A percentile compares a stretch with the other conserved stretches of the same genome.
These are phyloP conservation scores for Brachyhypopomus gauderio DNA, from an alignment of 2,113 vertebrate genomes.

Conservation along the genomic window DNA sequence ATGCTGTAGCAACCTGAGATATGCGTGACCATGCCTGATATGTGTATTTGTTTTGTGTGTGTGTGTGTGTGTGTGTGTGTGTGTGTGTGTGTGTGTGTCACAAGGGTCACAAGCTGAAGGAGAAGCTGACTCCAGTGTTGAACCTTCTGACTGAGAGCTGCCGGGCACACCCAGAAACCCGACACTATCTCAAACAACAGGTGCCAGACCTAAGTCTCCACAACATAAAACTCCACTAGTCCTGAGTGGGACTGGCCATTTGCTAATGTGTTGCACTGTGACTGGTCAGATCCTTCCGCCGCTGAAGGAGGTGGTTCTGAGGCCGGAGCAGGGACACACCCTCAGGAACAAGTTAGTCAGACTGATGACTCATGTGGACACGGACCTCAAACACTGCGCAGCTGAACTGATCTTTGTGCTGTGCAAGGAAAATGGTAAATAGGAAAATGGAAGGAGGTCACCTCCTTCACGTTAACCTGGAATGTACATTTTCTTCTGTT, in stretches of 20 bases:
- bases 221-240: too few species aligned
- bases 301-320: conserved; percentile 68
- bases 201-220: conserved; percentile 16
- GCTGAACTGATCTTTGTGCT: conserved; percentile 83
- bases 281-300: conserved; percentile 72
- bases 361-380: conserved; percentile 81
- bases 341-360: conserved; percentile 76
- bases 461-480: not conserved
- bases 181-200: conserved; percentile 73
- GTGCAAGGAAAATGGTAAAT: conserved; percentile 81
- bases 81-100: conserved; percentile 9
- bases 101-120: conserved; percentile 75
- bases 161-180: conserved; percentile 76
- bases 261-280: conserved; percentile 24
- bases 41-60: conserved; percentile 3
- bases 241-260: not conserved
- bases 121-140: conserved; percentile 77
- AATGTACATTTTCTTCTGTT: too few species aligned
- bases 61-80: conserved; percentile 15
- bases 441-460: conserved; percentile 72
- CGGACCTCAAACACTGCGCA: conserved; percentile 79
- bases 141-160: conserved; percentile 81
- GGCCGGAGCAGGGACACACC: conserved; percentile 72
- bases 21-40: not conserved
- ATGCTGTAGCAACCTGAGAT: not conserved